Evolutionary conservation across 2,113 vertebrate species (phyloP).

Genomic region (Rhagologus leucostigma): DNA sequence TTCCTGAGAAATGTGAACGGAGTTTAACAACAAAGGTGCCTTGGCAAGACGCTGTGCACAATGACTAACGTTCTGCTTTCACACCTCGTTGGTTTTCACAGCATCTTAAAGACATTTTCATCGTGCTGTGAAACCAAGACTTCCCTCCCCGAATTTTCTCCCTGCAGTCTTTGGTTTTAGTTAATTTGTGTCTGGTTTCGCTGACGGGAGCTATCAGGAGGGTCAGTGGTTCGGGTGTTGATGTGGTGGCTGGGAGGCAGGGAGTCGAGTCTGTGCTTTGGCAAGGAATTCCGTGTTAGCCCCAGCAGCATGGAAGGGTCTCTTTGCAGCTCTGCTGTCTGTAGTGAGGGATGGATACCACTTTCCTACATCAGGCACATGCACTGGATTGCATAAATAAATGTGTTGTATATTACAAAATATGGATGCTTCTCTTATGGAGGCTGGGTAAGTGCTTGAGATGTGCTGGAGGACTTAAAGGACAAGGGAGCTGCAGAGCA

Average conservation of each 20-base stretch:
- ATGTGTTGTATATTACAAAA: not conserved
- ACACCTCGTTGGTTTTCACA: not conserved
- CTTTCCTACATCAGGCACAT: not conserved
- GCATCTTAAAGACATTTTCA: not conserved
- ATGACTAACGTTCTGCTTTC: conserved; percentile 22
- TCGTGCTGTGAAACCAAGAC: not conserved
- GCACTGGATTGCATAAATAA: not conserved
- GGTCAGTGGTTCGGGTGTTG: not conserved
- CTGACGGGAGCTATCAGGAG: not conserved
- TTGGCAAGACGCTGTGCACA: not conserved
- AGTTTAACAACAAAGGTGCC: not conserved
- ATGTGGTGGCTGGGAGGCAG: not conserved
- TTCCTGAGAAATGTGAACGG: not conserved
- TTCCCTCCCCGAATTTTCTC: not conserved
- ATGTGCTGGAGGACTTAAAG: not conserved
- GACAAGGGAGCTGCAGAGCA: not conserved
- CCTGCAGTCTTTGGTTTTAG: not conserved
- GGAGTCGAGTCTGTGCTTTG: not conserved
- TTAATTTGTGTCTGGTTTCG: not conserved
- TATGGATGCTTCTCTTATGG: accelerated
- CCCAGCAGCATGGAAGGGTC: not conserved
- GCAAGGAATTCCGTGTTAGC: not conserved
- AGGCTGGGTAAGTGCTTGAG: not conserved
- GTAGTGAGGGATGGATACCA: not conserved
- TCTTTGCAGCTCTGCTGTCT: not conserved